Evolutionary conservation across 2,113 vertebrate species (phyloP).

Genomic region (Herpetotheres cachinnans): DNA sequence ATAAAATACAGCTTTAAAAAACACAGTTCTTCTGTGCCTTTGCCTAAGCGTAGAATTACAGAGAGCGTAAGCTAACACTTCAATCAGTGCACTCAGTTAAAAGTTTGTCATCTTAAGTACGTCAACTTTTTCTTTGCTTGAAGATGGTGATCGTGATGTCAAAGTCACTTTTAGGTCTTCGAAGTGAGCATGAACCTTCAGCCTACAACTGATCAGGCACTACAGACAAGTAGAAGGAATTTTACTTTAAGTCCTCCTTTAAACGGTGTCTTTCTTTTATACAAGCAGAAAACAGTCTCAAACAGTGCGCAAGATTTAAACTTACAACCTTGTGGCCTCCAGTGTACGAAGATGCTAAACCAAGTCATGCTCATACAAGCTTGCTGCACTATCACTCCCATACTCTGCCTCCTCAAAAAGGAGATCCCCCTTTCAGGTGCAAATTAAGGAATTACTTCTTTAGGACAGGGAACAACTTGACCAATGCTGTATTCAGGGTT

Average conservation of each 20-base stretch:
- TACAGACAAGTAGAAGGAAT: not conserved
- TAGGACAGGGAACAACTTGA: not conserved
- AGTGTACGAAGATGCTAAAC: not conserved
- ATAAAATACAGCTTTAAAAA: not conserved
- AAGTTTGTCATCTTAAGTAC: not conserved
- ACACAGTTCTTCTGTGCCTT: not conserved
- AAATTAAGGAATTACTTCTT: not conserved
- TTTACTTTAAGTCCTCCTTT: not conserved
- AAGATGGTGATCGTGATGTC: not conserved
- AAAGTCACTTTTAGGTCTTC: conserved; percentile 28
- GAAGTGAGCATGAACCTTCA: not conserved
- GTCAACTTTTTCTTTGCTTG: not conserved
- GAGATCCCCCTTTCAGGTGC: not conserved
- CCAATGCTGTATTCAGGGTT: not conserved
- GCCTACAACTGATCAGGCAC: not conserved
- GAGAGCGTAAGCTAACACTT: not conserved
- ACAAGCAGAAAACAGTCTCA: not conserved
- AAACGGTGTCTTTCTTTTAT: not conserved
- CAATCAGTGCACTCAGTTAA: not conserved
- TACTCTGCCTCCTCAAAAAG: not conserved
- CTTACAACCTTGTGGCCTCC: not conserved
- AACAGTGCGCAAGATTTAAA: not conserved
- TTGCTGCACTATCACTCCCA: accelerated
- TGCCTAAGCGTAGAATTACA: not conserved
- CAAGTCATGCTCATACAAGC: not conserved